Base-by-base conservation (phyloP, 2,888 invertebrate species). In the Troides oblongomaculatus region DNA sequence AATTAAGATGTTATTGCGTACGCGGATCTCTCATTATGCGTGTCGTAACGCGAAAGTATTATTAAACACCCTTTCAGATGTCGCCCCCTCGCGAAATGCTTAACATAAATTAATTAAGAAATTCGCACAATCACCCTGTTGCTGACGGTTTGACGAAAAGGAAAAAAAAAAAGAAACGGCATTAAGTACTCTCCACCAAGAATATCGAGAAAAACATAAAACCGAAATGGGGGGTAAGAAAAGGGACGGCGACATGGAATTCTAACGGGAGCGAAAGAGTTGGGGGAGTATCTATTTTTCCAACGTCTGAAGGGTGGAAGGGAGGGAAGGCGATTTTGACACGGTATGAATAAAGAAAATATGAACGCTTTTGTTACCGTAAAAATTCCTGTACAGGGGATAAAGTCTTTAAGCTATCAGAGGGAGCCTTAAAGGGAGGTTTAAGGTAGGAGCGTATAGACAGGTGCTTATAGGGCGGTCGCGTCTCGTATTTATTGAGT, bases 401-500 rank as follows among this genome's bases (percentile, higher is more conserved):
- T 92, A 89, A 92, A 91, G 91, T 92, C 89, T 91, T 92, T 90
- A 92, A 91, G 89, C 90, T 91, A 92, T 90, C 91, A 86, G 84
- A 81, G 89, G 88, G 84, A 81, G 80, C 78, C 80, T 80, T 80
- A 75, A 78, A 81, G 84, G 86, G 83, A 76, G 81, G 80, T 75
- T 75, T 72, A 65, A 68, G 65, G 65, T 71, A 71, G 72, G 73
- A 73, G 72, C 72, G 72, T 76, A 72, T 75, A 74, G 74, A 73
- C 77, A 80, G 77, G 76, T 79, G 73, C 72, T 65, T 73, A 72
- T 76, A 53, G 68, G 72, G 69, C 70, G 73, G 73, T 71, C 64
- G 25, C 64, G 62, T 69, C 64, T 67, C 56, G 81, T 81, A 82
- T 84, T 84, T 84, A 85, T 82, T 81, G 81, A 84, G 81, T 82